These are phyloP conservation scores for Choloepus hoffmanni DNA, from an alignment of 2,113 vertebrate species.

Conservation along the genomic window DNA sequence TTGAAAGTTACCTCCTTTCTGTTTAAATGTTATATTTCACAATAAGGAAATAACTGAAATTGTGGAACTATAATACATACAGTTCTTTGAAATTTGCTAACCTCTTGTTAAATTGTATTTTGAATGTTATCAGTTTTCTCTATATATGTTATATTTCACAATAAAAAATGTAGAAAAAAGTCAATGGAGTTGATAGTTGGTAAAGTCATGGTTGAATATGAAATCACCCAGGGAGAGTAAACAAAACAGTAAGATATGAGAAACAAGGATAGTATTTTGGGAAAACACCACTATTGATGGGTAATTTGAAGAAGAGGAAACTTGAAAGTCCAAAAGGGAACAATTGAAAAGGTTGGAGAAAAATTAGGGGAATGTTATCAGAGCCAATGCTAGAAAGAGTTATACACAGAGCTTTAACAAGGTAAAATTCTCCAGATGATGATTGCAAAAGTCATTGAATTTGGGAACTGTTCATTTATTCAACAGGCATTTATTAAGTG, in stretches of 20 bases:
- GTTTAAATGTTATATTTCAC: too few species aligned
- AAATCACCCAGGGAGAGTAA: background rate
- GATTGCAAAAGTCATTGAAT: background rate
- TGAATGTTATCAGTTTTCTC: too few species aligned
- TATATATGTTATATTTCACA: too few species aligned
- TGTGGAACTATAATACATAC: too few species aligned
- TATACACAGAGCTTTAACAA: background rate
- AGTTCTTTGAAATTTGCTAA: too few species aligned
- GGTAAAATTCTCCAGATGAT: background rate
- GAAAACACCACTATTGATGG: background rate
- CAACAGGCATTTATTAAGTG: background rate
- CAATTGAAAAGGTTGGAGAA: background rate
- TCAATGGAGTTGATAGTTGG: background rate
- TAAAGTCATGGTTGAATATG: background rate
- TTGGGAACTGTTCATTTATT: constrained; percentile 6
- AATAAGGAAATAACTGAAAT: too few species aligned
- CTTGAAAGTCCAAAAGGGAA: background rate
- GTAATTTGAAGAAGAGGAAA: background rate
- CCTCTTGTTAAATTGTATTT: too few species aligned
- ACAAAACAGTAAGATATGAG: constrained; percentile 13
- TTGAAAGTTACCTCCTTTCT: too few species aligned
- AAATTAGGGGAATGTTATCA: background rate
- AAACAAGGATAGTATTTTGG: background rate
- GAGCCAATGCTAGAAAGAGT: background rate
- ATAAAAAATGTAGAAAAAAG: too few species aligned